phyloP scores from a whole-genome alignment of 2,888 invertebrate species.

The Pristionchus arcanus region DNA sequence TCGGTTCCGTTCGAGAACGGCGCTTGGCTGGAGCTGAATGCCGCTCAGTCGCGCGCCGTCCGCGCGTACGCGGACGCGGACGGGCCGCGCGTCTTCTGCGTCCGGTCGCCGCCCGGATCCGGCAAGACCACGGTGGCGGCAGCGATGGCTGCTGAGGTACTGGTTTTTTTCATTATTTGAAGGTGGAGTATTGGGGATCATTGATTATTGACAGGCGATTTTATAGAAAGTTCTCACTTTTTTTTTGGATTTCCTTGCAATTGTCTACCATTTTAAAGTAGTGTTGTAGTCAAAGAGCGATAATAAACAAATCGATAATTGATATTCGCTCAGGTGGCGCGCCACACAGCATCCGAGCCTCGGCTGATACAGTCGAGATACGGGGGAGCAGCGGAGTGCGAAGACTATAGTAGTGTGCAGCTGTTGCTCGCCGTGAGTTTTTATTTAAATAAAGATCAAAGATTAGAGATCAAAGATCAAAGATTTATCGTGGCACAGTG shows the following conservation, averaged over 20 bases:
- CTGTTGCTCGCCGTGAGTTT: not conserved
- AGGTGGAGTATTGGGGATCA: not conserved
- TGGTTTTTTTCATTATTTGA: not conserved
- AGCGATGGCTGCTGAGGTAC: slow-evolving; percentile 34
- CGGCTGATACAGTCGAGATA: not conserved
- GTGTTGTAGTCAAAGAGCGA: too few relatives aligned
- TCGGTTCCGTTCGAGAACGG: not conserved
- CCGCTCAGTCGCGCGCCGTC: slow-evolving; percentile 2
- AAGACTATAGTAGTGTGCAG: not conserved
- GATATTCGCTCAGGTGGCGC: not conserved
- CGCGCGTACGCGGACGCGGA: slow-evolving; percentile 14
- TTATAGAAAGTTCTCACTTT: too few relatives aligned
- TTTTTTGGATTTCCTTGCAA: not conserved
- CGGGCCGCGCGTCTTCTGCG: slow-evolving; percentile 10
- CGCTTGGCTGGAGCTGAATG: not conserved
- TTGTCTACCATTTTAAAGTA: not conserved
- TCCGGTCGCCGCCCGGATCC: slow-evolving; percentile 13
- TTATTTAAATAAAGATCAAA: not conserved
- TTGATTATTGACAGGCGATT: not conserved
- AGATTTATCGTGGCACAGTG: too few relatives aligned
- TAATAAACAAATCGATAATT: too few relatives aligned
- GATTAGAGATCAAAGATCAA: too few relatives aligned
- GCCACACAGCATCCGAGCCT: not conserved
- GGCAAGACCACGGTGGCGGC: slow-evolving; percentile 40
- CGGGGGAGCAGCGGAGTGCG: not conserved